phyloP scores from a whole-genome alignment of 1,140 invertebrate genomes.

The Drosophila pectinifera region DNA sequence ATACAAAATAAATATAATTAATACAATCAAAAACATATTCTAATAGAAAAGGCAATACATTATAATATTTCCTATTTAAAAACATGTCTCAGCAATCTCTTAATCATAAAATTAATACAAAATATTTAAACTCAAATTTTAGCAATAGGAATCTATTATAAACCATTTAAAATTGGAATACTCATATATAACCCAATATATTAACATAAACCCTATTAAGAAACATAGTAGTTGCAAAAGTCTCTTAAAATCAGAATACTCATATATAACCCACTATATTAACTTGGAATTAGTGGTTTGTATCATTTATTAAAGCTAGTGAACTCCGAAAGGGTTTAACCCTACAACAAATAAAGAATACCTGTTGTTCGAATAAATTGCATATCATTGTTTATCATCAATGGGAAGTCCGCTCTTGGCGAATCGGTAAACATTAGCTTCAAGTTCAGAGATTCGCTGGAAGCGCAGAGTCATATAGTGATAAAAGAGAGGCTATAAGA shows the following conservation, averaged over 20 bases:
- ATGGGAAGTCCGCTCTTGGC: constrained; percentile 7
- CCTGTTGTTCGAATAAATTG: constrained; percentile 23
- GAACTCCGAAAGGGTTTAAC: neutral
- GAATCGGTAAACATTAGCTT: constrained; percentile 11
- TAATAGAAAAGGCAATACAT: too few species aligned
- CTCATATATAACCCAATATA: too few species aligned
- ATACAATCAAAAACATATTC: too few species aligned
- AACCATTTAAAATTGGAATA: too few species aligned
- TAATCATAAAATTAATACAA: too few species aligned
- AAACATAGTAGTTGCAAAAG: neutral
- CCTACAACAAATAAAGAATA: neutral
- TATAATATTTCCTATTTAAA: too few species aligned
- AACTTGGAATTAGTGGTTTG: neutral
- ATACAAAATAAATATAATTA: too few species aligned
- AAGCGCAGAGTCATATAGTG: neutral
- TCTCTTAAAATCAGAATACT: neutral
- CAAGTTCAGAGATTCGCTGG: neutral
- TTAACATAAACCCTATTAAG: neutral
- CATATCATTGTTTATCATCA: constrained; percentile 20
- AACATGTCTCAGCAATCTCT: too few species aligned
- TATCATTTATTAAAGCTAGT: neutral
- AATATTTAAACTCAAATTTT: too few species aligned
- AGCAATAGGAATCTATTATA: too few species aligned
- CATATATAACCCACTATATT: neutral
- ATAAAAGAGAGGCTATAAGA: neutral